Percentiles rank a stretch among this genome's conserved stretches.
Conservation (phyloP, 2,888 invertebrate genomes). For the Tipula confusa region DNA sequence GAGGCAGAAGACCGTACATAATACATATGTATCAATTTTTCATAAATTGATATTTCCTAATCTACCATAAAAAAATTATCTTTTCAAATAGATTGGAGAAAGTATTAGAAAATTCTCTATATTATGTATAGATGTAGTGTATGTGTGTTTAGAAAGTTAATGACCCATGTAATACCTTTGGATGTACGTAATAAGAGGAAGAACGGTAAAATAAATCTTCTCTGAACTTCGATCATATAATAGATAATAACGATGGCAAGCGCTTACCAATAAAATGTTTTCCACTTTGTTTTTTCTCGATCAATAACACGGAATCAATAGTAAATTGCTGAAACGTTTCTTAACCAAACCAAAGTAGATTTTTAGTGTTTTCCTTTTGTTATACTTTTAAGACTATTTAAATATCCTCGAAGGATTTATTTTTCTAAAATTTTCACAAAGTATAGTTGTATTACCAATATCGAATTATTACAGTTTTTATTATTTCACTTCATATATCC, state of each 20-base stretch:
- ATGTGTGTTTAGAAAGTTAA: background rate
- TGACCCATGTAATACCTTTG: background rate
- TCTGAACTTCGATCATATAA: background rate
- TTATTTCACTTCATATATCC: background rate
- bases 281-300: background rate
- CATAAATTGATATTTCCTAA: slow-evolving; percentile 25
- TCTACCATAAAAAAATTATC: background rate
- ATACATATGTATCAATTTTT: slow-evolving; percentile 25
- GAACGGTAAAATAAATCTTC: background rate
- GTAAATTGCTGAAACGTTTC: background rate
- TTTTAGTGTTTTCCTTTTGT: too few species aligned
- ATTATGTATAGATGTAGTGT: too few species aligned
- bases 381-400: background rate
- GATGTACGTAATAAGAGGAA: background rate
- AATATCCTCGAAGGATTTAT: background rate
- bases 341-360: background rate
- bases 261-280: background rate
- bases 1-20: slow-evolving; percentile 3
- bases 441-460: background rate
- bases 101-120: background rate
- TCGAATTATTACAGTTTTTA: background rate
- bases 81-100: background rate
- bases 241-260: background rate
- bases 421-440: background rate
- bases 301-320: background rate